Evolutionary conservation across 2,113 vertebrate genomes (phyloP), one percentile per base, ranked within the genome.

Genomic region (Pterocles burchelli): DNA sequence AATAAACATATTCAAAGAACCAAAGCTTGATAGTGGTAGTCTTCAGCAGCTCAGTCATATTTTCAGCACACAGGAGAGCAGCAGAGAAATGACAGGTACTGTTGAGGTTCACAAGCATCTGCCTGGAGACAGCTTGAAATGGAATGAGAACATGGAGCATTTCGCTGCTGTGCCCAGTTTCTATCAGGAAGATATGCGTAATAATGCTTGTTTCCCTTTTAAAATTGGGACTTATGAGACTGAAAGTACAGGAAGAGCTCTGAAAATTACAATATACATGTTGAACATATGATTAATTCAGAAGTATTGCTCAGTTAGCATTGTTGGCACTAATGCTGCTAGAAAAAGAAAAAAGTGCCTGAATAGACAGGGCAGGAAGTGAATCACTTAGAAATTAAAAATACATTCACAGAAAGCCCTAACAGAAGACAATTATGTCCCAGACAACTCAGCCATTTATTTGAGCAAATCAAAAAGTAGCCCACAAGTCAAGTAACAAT

Each of bases 301-400:
- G 18, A 45, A 75, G 33, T 77, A 84, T 75, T 81, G 52, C 7
- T 41, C 48, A 67, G 54, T 71, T 77, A 81, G 8, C 26, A 45
- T 65, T 89, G 81, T 45, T 72, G 61, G 18, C 68, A 86, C 26
- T 81, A 93, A 81, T 52, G 65, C 0, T 55, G 77, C 54, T 45
- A 52, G 55, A 70, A 86, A 75, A 95, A 68, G 16, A 25, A 87
- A 75, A 86, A 88, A 76, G 20, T 62, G 15, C 21, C 36, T 81
- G 68, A 93, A 87, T n/a, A 95, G 45, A 52, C 57, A 92, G 21
- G 24, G 22, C 14, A 83, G 63, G 67, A 93, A 63, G 15, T 17
- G 66, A 95, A 65, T 7, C 52, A 89, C 43, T 81, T 67, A 36
- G 34, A 93, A 97, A 93, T 96, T 90, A 78, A 96, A 93, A 90